A percentile compares a stretch with the other conserved stretches of the same genome.
Evolutionary conservation across 2,888 invertebrate genomes (phyloP).

Genomic region (Deroplatys truncata): DNA sequence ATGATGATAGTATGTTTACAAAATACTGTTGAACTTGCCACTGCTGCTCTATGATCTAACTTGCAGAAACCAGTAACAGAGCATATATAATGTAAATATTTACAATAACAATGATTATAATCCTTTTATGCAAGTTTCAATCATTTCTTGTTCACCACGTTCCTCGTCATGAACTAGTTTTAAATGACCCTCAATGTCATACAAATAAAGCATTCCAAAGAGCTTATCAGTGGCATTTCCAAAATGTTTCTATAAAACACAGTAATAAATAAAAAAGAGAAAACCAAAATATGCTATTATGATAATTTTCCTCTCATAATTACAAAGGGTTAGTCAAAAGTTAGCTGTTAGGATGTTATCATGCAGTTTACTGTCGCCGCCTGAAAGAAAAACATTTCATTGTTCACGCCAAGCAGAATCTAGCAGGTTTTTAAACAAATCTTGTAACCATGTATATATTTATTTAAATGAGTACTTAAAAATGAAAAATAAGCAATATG

Average conservation of each 20-base stretch:
- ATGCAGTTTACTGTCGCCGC: slow-evolving; percentile 32
- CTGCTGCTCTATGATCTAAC: background rate
- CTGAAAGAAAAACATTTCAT: slow-evolving; percentile 29
- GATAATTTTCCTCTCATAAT: background rate
- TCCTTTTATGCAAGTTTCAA: no score
- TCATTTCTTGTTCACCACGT: background rate
- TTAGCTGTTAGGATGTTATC: slow-evolving; percentile 10
- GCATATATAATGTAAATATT: no score
- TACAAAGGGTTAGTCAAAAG: background rate
- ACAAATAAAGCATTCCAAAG: background rate
- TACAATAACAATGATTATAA: no score
- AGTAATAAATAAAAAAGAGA: background rate
- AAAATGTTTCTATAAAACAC: background rate
- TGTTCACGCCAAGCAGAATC: slow-evolving; percentile 21
- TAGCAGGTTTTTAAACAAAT: background rate
- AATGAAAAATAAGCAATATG: background rate
- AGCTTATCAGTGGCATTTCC: background rate
- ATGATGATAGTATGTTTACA: background rate
- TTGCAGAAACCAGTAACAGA: no score
- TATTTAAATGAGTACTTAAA: background rate
- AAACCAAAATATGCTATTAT: background rate
- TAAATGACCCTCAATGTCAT: background rate
- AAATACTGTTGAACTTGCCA: background rate
- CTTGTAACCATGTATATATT: background rate
- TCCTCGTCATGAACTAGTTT: background rate